Percentiles rank a stretch among this genome's conserved stretches.
Evolutionary conservation across 2,888 invertebrate species (phyloP).

Genomic region (Chrysolina americana): DNA sequence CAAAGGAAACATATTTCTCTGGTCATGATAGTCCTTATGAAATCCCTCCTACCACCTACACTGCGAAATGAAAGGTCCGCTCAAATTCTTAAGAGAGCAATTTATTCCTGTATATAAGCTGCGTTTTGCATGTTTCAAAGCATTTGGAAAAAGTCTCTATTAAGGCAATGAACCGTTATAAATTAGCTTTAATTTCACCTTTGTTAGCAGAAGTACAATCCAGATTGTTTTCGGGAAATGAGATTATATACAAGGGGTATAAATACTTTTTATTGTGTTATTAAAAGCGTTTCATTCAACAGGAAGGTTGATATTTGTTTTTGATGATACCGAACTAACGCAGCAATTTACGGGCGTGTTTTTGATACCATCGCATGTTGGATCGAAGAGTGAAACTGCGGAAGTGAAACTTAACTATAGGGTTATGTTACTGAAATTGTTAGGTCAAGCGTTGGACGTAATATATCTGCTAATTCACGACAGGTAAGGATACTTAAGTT

Average conservation of each 20-base stretch:
- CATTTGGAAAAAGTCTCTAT: conserved; percentile 45
- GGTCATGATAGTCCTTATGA: not conserved
- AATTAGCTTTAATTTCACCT: conserved; percentile 45
- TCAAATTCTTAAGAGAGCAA: conserved; percentile 44
- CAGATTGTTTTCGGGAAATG: conserved; percentile 43
- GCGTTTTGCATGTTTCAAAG: conserved; percentile 45
- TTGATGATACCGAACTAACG: conserved; percentile 5
- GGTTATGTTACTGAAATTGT: not conserved
- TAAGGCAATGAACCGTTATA: conserved; percentile 41
- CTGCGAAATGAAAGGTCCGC: not conserved
- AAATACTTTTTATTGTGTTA: conserved; percentile 38
- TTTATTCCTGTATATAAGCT: conserved; percentile 45
- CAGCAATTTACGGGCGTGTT: not conserved
- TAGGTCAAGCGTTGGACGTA: not conserved
- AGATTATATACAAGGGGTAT: conserved; percentile 38
- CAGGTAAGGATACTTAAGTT: not conserved
- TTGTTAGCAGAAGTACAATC: conserved; percentile 40
- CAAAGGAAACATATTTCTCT: not conserved
- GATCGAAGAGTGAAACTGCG: not conserved
- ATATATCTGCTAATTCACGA: no score
- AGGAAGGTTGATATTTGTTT: conserved; percentile 35
- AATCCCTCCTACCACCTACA: not conserved
- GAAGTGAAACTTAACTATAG: conserved; percentile 9
- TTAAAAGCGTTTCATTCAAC: conserved; percentile 33
- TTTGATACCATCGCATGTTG: conserved; percentile 7